Evolutionary conservation across 2,113 vertebrate species (phyloP), one percentile per base, ranked within the genome.

Genomic region (Micromys minutus): DNA sequence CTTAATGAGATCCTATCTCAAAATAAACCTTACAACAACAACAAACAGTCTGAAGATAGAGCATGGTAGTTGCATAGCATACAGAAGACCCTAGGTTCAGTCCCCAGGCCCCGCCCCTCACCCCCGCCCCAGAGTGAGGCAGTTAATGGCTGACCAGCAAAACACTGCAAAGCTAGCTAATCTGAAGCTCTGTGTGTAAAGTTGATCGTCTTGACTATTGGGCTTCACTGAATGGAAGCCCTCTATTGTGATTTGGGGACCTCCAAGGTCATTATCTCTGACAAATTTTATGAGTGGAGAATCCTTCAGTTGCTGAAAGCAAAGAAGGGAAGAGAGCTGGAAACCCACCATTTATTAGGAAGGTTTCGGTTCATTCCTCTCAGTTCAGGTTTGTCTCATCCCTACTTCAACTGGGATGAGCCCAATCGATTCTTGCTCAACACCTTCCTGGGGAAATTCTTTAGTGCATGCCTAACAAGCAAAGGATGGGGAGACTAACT

Each of bases 271-370:
- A 72, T 0, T 79, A 77, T 89, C 63, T 84, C 21, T 34, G 61
- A 76, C 36, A 36, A 90, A 55, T 84, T 94, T 88, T 75, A 26
- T 29, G 71, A 92, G 42, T 89, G 75, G 69, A 42, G 74, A 94
- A 31, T 74, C 79, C 47, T 87, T 21, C 34, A 19, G 63, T n/a
- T 71, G 50, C 71, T 93, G 52, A 77, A 65, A 69, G 45, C 16
- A 17, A 61, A 42, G 7, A 55, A 42, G 17, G 50, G 24, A 79
- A 59, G 81, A 72, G 29, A 3, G 19, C 11, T 52, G 42, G 42
- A 15, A 87, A 67, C 22, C 80, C 36, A 6, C 12, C 45, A 8
- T 69, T 74, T 9, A 57, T 17, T 45, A 31, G 7, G 29, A 11
- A 65, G n/a, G 42, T 76, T 87, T 87, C 63, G 15, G n/a, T 65